A percentile compares a stretch with the other conserved stretches of the same genome.
Conservation (phyloP, 2,888 invertebrate species). For the Cheilosia scutellata region DNA sequence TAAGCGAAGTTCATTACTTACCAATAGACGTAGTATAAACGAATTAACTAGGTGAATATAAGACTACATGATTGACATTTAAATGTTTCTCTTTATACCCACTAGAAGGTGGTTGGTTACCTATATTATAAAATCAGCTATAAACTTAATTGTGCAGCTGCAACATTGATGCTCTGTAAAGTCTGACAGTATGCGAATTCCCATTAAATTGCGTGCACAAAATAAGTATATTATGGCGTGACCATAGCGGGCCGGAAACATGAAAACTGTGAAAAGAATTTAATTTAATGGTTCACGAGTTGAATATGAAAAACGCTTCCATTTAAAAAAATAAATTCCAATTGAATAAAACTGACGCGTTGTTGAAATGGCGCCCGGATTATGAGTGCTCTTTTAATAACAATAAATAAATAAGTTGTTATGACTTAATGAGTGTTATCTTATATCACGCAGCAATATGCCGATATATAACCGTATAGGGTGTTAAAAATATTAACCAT, state of each 20-base stretch:
- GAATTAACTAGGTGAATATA: too few species aligned
- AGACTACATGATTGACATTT: too few species aligned
- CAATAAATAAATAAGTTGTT: background rate
- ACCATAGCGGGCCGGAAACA: conserved; percentile 4
- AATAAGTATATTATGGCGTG: conserved; percentile 8
- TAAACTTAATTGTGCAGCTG: conserved; percentile 10
- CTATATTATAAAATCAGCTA: too few species aligned
- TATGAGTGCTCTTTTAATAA: background rate
- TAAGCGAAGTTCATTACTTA: too few species aligned
- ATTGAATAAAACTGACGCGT: background rate
- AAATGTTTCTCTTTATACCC: background rate
- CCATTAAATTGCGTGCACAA: background rate
- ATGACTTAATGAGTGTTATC: too few species aligned
- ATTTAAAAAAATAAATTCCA: background rate
- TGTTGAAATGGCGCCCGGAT: background rate
- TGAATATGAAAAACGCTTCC: background rate
- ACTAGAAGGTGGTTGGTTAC: background rate
- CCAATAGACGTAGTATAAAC: too few species aligned
- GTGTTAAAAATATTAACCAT: too few species aligned
- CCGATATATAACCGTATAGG: too few species aligned
- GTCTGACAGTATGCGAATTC: background rate
- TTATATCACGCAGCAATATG: too few species aligned
- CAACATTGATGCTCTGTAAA: background rate
- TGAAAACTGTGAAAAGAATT: background rate
- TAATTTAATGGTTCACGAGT: background rate